Evolutionary conservation across 2,797 vertebrate genomes (phyloP), one percentile per base, ranked within the genome.

Genomic region (Apogon hyalosoma): DNA sequence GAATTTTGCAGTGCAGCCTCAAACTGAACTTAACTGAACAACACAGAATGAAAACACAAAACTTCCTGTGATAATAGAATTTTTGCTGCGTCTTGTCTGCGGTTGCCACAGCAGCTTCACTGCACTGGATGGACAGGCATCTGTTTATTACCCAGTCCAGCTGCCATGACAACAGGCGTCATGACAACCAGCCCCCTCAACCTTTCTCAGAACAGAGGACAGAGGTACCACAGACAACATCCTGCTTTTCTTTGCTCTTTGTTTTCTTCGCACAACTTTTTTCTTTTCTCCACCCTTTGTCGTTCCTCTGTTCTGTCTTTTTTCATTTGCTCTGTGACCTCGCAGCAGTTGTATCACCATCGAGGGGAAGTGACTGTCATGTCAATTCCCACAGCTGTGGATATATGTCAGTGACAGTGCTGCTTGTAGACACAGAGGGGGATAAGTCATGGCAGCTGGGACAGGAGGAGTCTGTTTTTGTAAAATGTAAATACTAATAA

Each of bases 121-220:
- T 36, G 38, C 50, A 5, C 43, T 28, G 47, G 67, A 73, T 21
- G 58, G 56, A 63, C 61, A 33, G 43, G 50, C 45, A 12, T 77
- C 63, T 90, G 90, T 91, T 90, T 87, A 83, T 86, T 76, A 86
- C 56, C 67, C 42, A 21, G 73, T 75, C 64, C 79, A 49, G 88
- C 84, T 90, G 76, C 90, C 87, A 87, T 92, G 90, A 84, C 88
- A 80, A 91, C 91, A 65, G 85, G 71, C 47, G 82, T 73, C 90
- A 90, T 89, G 88, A 86, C 89, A 87, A 92, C 88, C 78, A 68
- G 85, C 83, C 77, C 77, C 83, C 79, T 90, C 69, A 82, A 24
- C 82, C 85, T 86, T 77, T 82, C 66, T 58, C 39, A 53, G 49
- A 73, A 65, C 39, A 53, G 72, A 79, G 75, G 73, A 76, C 72